Conservation (phyloP, 2,888 invertebrate species). For the Cinara cedri region DNA sequence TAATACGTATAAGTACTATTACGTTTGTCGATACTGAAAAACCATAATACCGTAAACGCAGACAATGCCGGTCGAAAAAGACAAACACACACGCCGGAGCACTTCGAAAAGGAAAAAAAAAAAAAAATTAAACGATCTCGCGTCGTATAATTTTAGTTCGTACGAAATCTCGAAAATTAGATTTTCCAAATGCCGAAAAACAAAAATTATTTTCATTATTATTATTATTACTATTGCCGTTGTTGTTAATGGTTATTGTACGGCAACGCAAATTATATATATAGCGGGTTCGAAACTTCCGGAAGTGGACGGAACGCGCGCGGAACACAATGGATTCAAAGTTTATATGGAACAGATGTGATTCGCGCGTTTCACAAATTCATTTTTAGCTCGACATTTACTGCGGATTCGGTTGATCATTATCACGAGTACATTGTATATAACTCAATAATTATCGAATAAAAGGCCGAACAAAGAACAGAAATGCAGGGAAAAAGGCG, state of each 20-base stretch:
- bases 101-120: neutral
- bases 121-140: no score
- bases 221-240: no score
- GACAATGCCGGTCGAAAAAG: no score
- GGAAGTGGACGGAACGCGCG: slow-evolving; percentile 17
- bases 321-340: slow-evolving; percentile 28
- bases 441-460: no score
- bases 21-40: no score
- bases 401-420: slow-evolving; percentile 40
- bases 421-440: slow-evolving; percentile 18
- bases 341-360: slow-evolving; percentile 42
- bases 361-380: slow-evolving; percentile 28
- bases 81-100: neutral
- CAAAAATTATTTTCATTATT: no score
- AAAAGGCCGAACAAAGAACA: slow-evolving; percentile 10
- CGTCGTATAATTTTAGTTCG: no score
- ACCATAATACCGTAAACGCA: no score
- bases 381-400: slow-evolving; percentile 30
- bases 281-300: slow-evolving; percentile 10
- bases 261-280: no score
- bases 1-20: no score
- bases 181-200: neutral
- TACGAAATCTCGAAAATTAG: no score
- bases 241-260: no score
- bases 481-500: slow-evolving; percentile 42